A percentile compares a stretch with the other conserved stretches of the same genome.
Evolutionary conservation across 64 coral and sea anemone genomes (phyloP).

Genomic region (Catalaphyllia jardinei): DNA sequence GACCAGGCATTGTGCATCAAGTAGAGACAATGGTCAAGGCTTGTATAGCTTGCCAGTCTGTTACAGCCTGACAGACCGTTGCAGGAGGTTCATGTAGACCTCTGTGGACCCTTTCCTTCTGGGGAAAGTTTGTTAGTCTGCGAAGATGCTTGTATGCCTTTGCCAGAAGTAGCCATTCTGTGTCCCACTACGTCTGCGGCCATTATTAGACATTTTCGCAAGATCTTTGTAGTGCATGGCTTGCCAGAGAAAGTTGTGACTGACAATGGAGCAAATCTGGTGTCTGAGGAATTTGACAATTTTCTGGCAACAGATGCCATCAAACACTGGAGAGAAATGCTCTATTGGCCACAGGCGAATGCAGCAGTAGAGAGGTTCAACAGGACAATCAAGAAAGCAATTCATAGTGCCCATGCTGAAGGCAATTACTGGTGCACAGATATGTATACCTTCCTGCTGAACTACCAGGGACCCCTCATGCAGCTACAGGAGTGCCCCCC

Average conservation of each 20-base stretch:
- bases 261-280: conserved; percentile 38
- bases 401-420: conserved; percentile 42
- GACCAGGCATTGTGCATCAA: conserved; percentile 26
- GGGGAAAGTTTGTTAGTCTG: conserved; percentile 42
- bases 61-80: conserved; percentile 34
- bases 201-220: conserved; percentile 41
- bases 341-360: conserved; percentile 61
- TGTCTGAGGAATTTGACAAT: conserved; percentile 39
- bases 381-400: conserved; percentile 53
- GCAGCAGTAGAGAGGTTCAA: conserved; percentile 45
- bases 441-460: too few species aligned
- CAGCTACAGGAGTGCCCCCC: too few species aligned
- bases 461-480: too few species aligned
- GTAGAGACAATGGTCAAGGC: conserved; percentile 32
- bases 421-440: conserved; percentile 50
- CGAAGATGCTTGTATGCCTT: conserved; percentile 37
- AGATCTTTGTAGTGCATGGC: conserved; percentile 48
- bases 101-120: conserved; percentile 58
- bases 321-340: conserved; percentile 54
- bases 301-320: conserved; percentile 40
- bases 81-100: conserved; percentile 35
- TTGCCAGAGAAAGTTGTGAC: conserved; percentile 31
- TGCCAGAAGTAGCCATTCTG: conserved; percentile 48
- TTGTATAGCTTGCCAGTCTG: conserved; percentile 42
- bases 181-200: conserved; percentile 40